phyloP scores from a whole-genome alignment of 53 echinoderm and acorn worm species.

The Astropecten irregularis region DNA sequence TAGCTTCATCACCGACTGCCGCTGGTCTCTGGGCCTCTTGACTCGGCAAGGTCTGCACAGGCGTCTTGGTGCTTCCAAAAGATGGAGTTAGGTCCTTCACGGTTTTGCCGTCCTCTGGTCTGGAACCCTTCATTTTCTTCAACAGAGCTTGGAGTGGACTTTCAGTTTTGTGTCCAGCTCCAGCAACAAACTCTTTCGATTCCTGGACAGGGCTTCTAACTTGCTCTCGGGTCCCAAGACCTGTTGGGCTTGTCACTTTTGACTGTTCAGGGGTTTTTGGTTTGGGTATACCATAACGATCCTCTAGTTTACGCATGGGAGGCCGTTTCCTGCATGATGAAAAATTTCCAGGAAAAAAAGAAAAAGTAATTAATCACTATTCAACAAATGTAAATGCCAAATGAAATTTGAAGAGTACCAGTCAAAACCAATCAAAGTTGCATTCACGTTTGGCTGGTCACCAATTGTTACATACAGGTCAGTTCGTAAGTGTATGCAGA shows the following conservation, averaged over 20 bases:
- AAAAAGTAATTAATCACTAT: no score
- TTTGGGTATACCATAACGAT: constrained; percentile 18
- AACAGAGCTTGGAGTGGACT: constrained; percentile 24
- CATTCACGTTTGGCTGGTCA: no score
- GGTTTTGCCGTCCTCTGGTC: not conserved
- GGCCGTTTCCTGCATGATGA: constrained; percentile 3
- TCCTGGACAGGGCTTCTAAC: not conserved
- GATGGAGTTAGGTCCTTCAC: not conserved
- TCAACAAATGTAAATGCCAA: no score
- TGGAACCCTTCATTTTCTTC: not conserved
- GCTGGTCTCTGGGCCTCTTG: not conserved
- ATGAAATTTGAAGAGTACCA: no score
- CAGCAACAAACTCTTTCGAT: not conserved
- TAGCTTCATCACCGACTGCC: not conserved
- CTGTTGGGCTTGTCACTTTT: not conserved
- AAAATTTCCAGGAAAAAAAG: not conserved
- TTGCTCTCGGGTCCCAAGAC: not conserved
- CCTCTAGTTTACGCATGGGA: not conserved
- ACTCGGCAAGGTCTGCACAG: not conserved
- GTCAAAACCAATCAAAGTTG: no score
- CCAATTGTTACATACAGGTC: no score
- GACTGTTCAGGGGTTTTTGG: not conserved
- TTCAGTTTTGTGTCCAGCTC: not conserved
- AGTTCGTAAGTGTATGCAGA: no score
- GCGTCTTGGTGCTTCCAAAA: not conserved